phyloP scores from a whole-genome alignment of 2,797 vertebrate species.

The Menidia menidia region DNA sequence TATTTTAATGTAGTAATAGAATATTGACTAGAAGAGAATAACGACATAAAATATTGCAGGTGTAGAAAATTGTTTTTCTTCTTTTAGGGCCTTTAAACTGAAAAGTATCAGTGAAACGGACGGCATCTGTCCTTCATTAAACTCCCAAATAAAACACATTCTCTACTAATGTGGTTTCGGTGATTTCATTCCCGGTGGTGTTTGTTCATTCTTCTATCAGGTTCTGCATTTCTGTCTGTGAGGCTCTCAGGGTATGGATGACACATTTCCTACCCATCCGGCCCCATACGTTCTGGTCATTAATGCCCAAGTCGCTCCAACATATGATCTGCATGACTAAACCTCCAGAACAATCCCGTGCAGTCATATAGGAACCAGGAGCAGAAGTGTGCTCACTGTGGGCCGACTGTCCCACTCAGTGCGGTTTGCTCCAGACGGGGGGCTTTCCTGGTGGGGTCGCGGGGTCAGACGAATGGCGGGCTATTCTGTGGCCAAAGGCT shows the following conservation, averaged over 20 bases:
- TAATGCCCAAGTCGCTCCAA: conserved; percentile 49
- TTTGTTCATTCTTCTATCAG: too few relatives aligned
- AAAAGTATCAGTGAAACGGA: too few relatives aligned
- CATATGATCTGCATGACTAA: conserved; percentile 59
- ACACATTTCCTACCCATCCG: conserved; percentile 23
- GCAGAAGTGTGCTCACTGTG: conserved; percentile 52
- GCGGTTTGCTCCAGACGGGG: conserved; percentile 29
- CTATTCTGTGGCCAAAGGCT: conserved; percentile 11
- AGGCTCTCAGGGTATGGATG: conserved; percentile 4
- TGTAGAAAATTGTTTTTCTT: too few relatives aligned
- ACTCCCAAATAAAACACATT: too few relatives aligned
- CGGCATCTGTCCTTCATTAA: too few relatives aligned
- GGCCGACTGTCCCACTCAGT: conserved; percentile 59
- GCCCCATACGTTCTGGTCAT: conserved; percentile 45
- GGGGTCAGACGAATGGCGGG: conserved; percentile 58
- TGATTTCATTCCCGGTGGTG: too few relatives aligned
- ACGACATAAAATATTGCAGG: too few relatives aligned
- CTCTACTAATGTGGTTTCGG: too few relatives aligned
- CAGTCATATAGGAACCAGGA: conserved; percentile 55
- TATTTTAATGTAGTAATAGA: too few relatives aligned
- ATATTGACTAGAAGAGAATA: too few relatives aligned
- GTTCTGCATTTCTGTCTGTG: conserved; percentile 8
- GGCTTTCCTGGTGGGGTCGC: conserved; percentile 41
- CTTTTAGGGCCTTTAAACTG: too few relatives aligned
- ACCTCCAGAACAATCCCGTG: conserved; percentile 60